These are phyloP conservation scores for Glossophaga mutica DNA, from an alignment of 2,797 vertebrate genomes.

Conservation along the genomic window DNA sequence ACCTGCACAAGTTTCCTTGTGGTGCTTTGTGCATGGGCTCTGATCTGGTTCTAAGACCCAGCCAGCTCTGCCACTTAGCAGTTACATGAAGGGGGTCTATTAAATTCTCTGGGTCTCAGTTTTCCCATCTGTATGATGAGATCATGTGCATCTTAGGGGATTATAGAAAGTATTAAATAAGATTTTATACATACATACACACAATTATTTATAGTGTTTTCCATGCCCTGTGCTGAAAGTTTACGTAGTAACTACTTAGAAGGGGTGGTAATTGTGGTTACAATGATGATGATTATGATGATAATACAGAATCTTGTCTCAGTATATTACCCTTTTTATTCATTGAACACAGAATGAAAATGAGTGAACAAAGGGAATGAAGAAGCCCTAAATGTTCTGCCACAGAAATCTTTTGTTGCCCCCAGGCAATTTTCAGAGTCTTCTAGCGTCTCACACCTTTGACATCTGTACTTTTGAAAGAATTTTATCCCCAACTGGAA, in stretches of 20 bases:
- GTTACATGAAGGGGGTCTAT: not conserved
- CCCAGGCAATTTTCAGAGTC: not conserved
- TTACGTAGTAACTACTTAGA: not conserved
- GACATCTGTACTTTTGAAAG: not conserved
- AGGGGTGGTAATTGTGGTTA: not conserved
- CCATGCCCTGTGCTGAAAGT: not conserved
- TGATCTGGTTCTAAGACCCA: not conserved
- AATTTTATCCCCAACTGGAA: not conserved
- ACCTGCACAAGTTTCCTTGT: too few relatives aligned
- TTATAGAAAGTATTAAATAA: not conserved
- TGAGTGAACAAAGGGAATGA: not conserved
- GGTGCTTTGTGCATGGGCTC: not conserved
- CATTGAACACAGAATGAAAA: slow-evolving; percentile 1
- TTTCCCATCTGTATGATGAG: not conserved
- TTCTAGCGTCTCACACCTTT: not conserved
- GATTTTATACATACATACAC: not conserved
- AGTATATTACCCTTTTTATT: not conserved
- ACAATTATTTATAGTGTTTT: not conserved
- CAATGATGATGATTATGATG: not conserved
- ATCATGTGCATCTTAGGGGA: not conserved
- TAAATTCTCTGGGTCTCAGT: not conserved
- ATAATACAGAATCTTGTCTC: not conserved
- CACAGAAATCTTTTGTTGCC: not conserved
- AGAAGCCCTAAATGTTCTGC: not conserved
- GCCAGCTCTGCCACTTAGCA: not conserved